Conservation (phyloP, 2,888 invertebrate genomes). For the Parapristionchus giblindavisi region DNA sequence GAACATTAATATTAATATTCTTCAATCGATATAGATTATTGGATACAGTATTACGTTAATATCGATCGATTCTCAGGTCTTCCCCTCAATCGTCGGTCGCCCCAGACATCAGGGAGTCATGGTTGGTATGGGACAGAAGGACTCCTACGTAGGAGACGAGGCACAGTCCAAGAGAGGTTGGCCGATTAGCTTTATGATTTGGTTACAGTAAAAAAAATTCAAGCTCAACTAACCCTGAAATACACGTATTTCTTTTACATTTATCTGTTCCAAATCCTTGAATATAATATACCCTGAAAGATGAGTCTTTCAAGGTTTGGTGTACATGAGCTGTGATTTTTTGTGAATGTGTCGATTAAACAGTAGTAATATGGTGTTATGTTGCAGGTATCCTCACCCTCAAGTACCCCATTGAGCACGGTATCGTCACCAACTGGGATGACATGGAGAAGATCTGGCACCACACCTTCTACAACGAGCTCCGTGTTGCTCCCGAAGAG, state of each 20-base stretch:
- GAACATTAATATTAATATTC: no score
- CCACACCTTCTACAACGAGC: constrained; percentile 97
- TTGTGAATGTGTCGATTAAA: constrained; percentile 70
- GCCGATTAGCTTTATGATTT: no score
- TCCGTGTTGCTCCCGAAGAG: constrained; percentile 93
- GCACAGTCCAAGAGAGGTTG: constrained; percentile 76
- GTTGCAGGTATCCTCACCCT: constrained; percentile 87
- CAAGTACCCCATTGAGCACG: constrained; percentile 95
- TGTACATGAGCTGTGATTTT: background rate
- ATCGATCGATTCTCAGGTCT: no score
- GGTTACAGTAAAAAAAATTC: no score
- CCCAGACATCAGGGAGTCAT: constrained; percentile 76
- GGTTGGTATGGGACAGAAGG: constrained; percentile 73
- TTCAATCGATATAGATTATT: no score
- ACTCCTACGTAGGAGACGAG: constrained; percentile 72
- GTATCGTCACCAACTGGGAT: constrained; percentile 97
- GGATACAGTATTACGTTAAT: no score
- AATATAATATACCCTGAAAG: no score
- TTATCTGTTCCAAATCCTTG: no score
- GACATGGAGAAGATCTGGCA: constrained; percentile 99
- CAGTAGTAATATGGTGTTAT: no score
- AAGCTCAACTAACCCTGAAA: no score
- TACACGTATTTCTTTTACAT: no score
- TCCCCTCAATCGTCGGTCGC: constrained; percentile 83
- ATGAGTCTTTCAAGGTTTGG: no score